Percentiles rank a stretch among this genome's conserved stretches.
These are phyloP conservation scores for Stictonetta naevosa DNA, from an alignment of 2,113 vertebrate genomes.

Conservation along the genomic window DNA sequence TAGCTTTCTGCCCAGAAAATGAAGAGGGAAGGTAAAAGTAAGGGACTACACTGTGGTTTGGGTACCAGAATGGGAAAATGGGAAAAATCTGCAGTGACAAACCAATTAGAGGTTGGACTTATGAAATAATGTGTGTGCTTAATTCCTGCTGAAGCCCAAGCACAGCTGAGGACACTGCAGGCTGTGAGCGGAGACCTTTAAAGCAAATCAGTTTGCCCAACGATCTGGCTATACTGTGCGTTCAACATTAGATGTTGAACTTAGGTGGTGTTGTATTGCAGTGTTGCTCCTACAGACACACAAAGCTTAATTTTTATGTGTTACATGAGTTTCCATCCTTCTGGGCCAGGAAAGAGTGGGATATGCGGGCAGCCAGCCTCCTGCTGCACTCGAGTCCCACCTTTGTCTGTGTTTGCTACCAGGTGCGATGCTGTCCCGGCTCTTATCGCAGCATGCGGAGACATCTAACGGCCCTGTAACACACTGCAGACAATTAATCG, in stretches of 20 bases:
- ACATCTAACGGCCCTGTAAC: background rate
- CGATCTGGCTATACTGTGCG: background rate
- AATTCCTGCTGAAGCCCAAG: background rate
- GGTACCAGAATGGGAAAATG: background rate
- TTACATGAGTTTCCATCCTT: background rate
- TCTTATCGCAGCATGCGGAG: background rate
- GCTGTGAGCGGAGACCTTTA: background rate
- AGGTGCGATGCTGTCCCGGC: background rate
- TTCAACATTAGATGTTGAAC: accelerated
- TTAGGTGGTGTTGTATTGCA: background rate
- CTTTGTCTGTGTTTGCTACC: background rate
- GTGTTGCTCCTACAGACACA: accelerated
- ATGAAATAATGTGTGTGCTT: background rate
- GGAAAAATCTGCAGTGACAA: background rate
- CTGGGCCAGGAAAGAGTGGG: background rate
- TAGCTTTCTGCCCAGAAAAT: background rate
- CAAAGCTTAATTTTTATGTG: background rate
- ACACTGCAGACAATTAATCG: background rate
- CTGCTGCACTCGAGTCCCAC: background rate
- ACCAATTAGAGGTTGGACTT: background rate
- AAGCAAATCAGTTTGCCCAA: background rate
- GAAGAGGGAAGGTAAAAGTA: background rate
- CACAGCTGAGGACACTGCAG: background rate
- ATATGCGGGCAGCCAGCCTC: background rate
- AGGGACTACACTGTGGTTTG: background rate